Conservation (phyloP, 2,113 vertebrate genomes). For the Antennarius striatus region DNA sequence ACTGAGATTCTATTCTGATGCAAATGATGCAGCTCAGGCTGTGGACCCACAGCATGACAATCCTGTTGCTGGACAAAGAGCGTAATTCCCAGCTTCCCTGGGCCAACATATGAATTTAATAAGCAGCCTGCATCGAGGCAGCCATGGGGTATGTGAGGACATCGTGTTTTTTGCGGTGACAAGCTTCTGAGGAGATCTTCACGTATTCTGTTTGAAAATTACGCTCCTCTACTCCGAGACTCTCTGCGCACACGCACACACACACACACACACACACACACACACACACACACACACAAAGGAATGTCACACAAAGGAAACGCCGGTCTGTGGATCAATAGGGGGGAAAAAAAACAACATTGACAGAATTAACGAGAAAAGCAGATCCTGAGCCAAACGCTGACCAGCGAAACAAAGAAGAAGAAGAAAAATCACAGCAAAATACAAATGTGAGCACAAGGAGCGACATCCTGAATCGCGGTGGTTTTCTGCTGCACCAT, state of each 20-base stretch:
- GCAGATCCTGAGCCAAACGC: background rate
- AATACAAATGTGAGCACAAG: background rate
- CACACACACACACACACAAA: slow-evolving; percentile 57
- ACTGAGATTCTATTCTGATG: slow-evolving; percentile 32
- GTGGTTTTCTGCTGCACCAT: background rate
- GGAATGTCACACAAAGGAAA: slow-evolving; percentile 72
- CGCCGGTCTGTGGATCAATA: slow-evolving; percentile 23
- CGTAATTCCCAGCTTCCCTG: slow-evolving; percentile 31
- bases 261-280: background rate
- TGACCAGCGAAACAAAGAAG: slow-evolving; percentile 9
- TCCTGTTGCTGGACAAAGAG: slow-evolving; percentile 56
- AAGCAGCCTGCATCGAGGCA: slow-evolving; percentile 19
- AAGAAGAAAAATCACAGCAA: background rate
- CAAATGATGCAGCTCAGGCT: slow-evolving; percentile 15
- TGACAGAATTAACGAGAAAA: background rate
- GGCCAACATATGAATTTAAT: slow-evolving; percentile 53
- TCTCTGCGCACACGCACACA: background rate
- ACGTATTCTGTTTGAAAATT: slow-evolving; percentile 46
- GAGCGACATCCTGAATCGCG: background rate
- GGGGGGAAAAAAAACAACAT: background rate
- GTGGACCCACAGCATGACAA: slow-evolving; percentile 39
- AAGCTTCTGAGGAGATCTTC: slow-evolving; percentile 30
- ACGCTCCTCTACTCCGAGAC: slow-evolving; percentile 33
- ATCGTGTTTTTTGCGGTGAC: slow-evolving; percentile 27
- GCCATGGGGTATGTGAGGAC: slow-evolving; percentile 42